Percentiles rank a stretch among this genome's conserved stretches.
Evolutionary conservation across 2,888 invertebrate genomes (phyloP).

Genomic region (Hermodice carunculata): DNA sequence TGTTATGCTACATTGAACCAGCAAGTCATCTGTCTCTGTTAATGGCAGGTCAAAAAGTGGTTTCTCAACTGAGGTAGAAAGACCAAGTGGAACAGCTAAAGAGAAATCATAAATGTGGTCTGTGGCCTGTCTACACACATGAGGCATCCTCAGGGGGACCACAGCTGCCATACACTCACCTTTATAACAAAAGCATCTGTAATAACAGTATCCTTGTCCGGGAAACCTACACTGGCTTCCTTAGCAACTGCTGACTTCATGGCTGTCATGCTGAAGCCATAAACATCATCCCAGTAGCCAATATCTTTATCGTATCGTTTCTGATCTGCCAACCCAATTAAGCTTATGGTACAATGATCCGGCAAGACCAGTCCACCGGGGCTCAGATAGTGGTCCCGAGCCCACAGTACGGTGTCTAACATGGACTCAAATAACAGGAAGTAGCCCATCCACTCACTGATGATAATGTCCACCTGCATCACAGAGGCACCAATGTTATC

Average conservation of each 20-base stretch:
- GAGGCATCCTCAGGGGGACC: no score
- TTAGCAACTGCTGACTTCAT: conserved; percentile 87
- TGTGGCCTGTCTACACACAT: no score
- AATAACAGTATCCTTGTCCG: conserved; percentile 77
- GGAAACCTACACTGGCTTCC: conserved; percentile 81
- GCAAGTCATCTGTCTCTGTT: no score
- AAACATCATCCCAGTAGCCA: conserved; percentile 92
- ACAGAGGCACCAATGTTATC: no score
- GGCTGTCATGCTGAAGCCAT: conserved; percentile 93
- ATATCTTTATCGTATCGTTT: conserved; percentile 75
- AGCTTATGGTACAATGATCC: conserved; percentile 32
- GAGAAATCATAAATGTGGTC: no score
- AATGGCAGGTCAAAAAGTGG: no score
- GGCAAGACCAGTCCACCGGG: conserved; percentile 76
- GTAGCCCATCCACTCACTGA: conserved; percentile 99
- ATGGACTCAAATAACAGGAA: conserved; percentile 96
- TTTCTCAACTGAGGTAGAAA: no score
- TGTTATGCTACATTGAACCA: no score
- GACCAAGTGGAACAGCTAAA: no score
- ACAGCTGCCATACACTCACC: conserved; percentile 54
- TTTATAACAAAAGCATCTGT: conserved; percentile 76
- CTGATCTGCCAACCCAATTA: conserved; percentile 29
- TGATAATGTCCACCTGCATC: conserved; percentile 84
- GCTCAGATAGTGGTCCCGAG: conserved; percentile 80
- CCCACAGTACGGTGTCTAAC: conserved; percentile 91